phyloP scores from a whole-genome alignment of 2,797 vertebrate species.

The Hydrolagus colliei region DNA sequence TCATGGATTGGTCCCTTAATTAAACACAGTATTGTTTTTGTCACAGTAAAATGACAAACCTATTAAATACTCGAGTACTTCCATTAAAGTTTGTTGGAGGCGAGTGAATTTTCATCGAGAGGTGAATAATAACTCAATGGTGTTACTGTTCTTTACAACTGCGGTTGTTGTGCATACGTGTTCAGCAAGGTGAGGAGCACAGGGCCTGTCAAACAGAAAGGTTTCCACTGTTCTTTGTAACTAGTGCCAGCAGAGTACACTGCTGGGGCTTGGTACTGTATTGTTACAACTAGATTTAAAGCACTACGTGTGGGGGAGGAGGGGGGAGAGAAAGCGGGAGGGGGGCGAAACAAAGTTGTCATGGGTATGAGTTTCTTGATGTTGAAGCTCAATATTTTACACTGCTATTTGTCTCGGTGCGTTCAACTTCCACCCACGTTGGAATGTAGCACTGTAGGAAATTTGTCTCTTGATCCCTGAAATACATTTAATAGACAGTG shows the following conservation, averaged over 20 bases:
- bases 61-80: neutral
- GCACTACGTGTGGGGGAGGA: neutral
- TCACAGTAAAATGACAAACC: neutral
- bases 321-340: neutral
- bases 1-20: neutral
- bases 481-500: too few relatives aligned
- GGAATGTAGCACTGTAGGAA: too few relatives aligned
- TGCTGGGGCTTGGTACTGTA: too few relatives aligned
- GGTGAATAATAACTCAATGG: too few relatives aligned
- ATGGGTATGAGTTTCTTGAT: too few relatives aligned
- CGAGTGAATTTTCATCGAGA: too few relatives aligned
- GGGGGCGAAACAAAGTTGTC: neutral
- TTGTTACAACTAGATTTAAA: too few relatives aligned
- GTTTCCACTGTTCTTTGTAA: neutral
- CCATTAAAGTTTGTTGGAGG: neutral
- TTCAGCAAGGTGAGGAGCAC: neutral
- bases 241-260: neutral
- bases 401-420: too few relatives aligned
- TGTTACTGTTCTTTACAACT: neutral
- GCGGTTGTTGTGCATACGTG: neutral
- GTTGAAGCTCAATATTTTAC: too few relatives aligned
- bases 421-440: too few relatives aligned
- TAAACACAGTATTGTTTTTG: neutral
- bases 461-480: too few relatives aligned
- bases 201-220: too few relatives aligned